A percentile compares a stretch with the other conserved stretches of the same genome.
These are phyloP conservation scores for Taurulus bubalis DNA, from an alignment of 2,113 vertebrate species.

Conservation along the genomic window DNA sequence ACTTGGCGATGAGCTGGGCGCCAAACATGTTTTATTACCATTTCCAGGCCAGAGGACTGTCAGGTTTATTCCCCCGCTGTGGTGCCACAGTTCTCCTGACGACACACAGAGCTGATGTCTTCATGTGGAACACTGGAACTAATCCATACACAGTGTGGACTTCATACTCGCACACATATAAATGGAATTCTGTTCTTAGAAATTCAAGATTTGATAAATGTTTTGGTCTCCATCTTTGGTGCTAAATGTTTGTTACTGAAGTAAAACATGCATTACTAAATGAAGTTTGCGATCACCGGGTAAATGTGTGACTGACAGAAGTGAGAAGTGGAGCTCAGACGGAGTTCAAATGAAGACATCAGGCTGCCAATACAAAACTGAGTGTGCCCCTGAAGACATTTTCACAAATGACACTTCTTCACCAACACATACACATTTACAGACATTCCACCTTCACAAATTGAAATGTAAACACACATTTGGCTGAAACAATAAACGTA, in stretches of 20 bases:
- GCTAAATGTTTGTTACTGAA: not conserved
- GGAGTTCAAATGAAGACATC: too few species aligned
- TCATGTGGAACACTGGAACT: slow-evolving; percentile 18
- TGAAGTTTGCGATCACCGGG: too few species aligned
- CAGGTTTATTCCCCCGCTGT: slow-evolving; percentile 65
- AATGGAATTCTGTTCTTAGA: not conserved
- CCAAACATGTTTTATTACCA: slow-evolving; percentile 39
- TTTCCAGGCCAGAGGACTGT: slow-evolving; percentile 33
- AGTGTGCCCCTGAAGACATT: too few species aligned
- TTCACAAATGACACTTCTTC: not conserved
- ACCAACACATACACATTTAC: not conserved
- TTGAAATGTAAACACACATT: not conserved
- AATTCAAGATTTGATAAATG: not conserved
- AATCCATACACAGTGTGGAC: not conserved
- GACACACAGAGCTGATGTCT: slow-evolving; percentile 34
- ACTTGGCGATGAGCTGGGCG: slow-evolving; percentile 14
- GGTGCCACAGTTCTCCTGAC: slow-evolving; percentile 41
- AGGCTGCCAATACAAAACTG: too few species aligned
- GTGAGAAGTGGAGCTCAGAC: too few species aligned
- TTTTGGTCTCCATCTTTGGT: not conserved
- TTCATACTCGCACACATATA: slow-evolving; percentile 5
- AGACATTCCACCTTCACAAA: not conserved
- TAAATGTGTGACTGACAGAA: slow-evolving; percentile 18
- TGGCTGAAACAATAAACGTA: slow-evolving; percentile 10
- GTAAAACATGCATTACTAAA: not conserved